These are phyloP conservation scores for Himalopsyche kuldschensis DNA, from an alignment of 2,888 invertebrate species.

Conservation along the genomic window DNA sequence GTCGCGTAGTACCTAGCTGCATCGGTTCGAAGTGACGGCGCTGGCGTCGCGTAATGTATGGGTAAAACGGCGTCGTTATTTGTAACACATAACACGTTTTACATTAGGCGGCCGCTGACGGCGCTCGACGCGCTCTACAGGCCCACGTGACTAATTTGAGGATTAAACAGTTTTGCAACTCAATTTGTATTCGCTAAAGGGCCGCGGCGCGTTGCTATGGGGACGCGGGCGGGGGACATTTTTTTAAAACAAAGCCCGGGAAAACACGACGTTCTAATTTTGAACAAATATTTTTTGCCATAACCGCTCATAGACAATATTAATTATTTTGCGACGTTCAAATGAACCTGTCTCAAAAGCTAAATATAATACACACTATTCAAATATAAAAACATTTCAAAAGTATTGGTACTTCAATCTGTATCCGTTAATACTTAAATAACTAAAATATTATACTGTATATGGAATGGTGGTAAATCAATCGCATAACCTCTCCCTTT, in stretches of 20 bases:
- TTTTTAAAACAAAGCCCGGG: conserved; percentile 27
- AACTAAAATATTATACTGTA: too few species aligned
- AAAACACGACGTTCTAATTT: neutral
- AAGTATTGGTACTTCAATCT: too few species aligned
- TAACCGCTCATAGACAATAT: neutral
- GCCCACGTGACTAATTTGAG: conserved; percentile 54
- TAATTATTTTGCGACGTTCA: neutral
- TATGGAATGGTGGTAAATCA: too few species aligned
- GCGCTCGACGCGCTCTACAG: conserved; percentile 36
- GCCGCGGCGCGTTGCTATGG: conserved; percentile 26
- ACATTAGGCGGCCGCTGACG: conserved; percentile 35
- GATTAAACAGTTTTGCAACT: conserved; percentile 60
- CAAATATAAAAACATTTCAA: too few species aligned
- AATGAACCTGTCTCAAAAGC: neutral
- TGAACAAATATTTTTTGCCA: neutral
- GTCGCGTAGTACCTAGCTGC: neutral
- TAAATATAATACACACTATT: too few species aligned
- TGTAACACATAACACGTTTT: conserved; percentile 41
- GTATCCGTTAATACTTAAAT: too few species aligned
- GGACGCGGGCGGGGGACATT: conserved; percentile 14
- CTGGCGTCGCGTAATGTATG: conserved; percentile 24
- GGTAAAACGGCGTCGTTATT: conserved; percentile 32
- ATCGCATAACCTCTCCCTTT: too few species aligned
- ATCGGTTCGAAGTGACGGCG: neutral
- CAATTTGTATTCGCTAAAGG: conserved; percentile 48